Evolutionary conservation across 1,140 invertebrate species (phyloP).

Genomic region (Rhagoletis zephyria): DNA sequence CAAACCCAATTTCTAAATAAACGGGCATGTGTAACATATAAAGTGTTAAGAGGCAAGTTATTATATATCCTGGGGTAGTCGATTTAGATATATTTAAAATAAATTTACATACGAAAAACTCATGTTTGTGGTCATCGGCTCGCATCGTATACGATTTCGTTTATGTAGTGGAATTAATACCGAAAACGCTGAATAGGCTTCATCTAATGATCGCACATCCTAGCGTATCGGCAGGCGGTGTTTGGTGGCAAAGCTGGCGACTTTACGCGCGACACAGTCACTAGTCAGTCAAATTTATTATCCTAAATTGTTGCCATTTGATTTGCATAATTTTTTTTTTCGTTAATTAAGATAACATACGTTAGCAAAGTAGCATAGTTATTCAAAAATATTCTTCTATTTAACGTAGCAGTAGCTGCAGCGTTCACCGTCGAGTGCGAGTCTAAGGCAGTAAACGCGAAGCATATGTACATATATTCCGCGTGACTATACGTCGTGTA

Average conservation of each 20-base stretch:
- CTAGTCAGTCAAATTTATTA: slow-evolving; percentile 49
- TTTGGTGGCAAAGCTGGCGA: background rate
- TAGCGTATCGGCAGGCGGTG: background rate
- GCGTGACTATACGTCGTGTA: slow-evolving; percentile 80
- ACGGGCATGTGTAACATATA: background rate
- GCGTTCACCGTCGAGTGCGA: background rate
- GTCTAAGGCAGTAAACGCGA: slow-evolving; percentile 9
- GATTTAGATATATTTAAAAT: background rate
- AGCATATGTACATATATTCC: slow-evolving; percentile 14
- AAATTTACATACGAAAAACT: slow-evolving; percentile 21
- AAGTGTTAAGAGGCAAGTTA: background rate
- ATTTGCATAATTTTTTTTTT: background rate
- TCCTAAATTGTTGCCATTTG: slow-evolving; percentile 29
- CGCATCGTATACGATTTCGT: background rate
- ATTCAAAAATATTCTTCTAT: slow-evolving; percentile 21
- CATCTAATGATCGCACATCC: background rate
- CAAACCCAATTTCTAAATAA: background rate
- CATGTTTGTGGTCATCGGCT: background rate
- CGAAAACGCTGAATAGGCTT: slow-evolving; percentile 2
- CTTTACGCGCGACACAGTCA: slow-evolving; percentile 25
- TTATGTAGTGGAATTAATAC: background rate
- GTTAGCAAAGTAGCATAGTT: slow-evolving; percentile 50
- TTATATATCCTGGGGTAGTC: background rate
- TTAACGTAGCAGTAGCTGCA: slow-evolving; percentile 34
- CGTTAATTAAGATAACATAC: slow-evolving; percentile 37